These are phyloP conservation scores for Daphoenositta chrysoptera DNA, from an alignment of 2,113 vertebrate species.

Conservation along the genomic window DNA sequence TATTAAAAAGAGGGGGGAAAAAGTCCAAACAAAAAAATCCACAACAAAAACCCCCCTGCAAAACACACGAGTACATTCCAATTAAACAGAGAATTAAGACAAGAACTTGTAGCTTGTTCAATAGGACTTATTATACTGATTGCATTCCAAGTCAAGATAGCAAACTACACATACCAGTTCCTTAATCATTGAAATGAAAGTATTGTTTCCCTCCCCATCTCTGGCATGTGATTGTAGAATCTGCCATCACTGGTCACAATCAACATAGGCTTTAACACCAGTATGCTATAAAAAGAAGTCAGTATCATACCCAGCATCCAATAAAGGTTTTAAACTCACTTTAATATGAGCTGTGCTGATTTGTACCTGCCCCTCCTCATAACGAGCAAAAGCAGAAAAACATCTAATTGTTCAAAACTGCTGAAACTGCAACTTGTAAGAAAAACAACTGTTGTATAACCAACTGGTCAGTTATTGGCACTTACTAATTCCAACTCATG, in stretches of 20 bases:
- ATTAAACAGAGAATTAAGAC: neutral
- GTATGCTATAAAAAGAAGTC: neutral
- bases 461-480: neutral
- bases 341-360: neutral
- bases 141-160: neutral
- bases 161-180: neutral
- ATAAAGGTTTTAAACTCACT: neutral
- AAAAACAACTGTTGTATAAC: conserved; percentile 14
- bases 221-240: neutral
- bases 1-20: neutral
- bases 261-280: neutral
- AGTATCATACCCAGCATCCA: neutral
- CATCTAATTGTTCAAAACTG: neutral
- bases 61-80: neutral
- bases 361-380: neutral
- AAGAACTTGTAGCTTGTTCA: neutral
- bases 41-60: neutral
- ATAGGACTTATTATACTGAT: neutral
- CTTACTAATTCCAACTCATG: neutral
- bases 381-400: neutral
- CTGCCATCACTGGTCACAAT: neutral
- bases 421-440: neutral
- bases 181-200: neutral
- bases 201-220: neutral
- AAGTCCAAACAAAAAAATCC: neutral